Percentiles rank a stretch among this genome's conserved stretches.
Evolutionary conservation across 35 echinoderm and acorn worm genomes (phyloP).

Genomic region (Anneissia japonica): DNA sequence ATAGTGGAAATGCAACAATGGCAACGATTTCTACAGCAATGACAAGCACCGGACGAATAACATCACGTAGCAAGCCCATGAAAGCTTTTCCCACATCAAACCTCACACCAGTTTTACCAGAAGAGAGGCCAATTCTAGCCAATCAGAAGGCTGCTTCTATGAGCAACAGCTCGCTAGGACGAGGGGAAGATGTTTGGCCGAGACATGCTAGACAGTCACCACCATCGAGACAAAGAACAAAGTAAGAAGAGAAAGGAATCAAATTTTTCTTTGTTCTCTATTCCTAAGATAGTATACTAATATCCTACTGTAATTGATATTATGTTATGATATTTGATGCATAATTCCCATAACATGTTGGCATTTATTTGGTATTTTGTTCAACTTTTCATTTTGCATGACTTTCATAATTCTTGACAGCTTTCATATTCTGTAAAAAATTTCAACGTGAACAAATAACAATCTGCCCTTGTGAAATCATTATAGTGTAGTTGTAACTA

Average conservation of each 20-base stretch:
- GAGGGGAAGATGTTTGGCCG: neutral
- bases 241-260: neutral
- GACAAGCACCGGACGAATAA: conserved; percentile 23
- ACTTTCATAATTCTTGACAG: too few relatives aligned
- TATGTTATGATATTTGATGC: too few relatives aligned
- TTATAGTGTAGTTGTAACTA: too few relatives aligned
- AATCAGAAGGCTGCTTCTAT: neutral
- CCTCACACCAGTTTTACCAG: conserved; percentile 66
- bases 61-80: conserved; percentile 67
- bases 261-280: neutral
- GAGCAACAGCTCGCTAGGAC: neutral
- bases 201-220: neutral
- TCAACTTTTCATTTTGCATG: neutral
- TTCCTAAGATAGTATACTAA: neutral
- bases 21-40: conserved; percentile 63
- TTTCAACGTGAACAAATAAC: too few relatives aligned
- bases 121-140: conserved; percentile 26
- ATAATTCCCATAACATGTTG: neutral
- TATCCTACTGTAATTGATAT: neutral
- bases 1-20: conserved; percentile 95
- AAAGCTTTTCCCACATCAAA: conserved; percentile 61
- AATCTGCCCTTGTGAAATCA: too few relatives aligned
- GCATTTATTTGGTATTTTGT: neutral
- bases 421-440: too few relatives aligned
- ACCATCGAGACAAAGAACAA: neutral